phyloP scores from a whole-genome alignment of 2,113 vertebrate species.

The Daphoenositta chrysoptera region DNA sequence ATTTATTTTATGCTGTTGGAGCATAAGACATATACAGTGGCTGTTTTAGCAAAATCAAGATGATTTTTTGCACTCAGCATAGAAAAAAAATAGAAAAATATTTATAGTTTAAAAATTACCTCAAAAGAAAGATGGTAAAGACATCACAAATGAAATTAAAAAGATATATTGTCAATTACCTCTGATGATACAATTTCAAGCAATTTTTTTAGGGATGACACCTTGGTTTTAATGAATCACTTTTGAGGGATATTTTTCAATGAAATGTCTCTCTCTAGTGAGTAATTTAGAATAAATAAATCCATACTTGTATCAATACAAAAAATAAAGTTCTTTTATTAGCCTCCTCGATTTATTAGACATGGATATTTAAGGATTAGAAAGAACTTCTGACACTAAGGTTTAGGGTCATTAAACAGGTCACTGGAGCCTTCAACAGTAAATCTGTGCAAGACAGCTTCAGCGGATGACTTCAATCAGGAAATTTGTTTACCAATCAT shows the following conservation, averaged over 20 bases:
- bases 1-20: background rate
- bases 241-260: constrained; percentile 67
- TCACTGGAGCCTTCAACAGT: constrained; percentile 65
- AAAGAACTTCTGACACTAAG: constrained; percentile 75
- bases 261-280: constrained; percentile 74
- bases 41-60: background rate
- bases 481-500: constrained; percentile 43
- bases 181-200: constrained; percentile 36
- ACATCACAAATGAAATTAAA: background rate
- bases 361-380: constrained; percentile 75
- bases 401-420: constrained; percentile 80
- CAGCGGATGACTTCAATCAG: constrained; percentile 58
- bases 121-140: background rate
- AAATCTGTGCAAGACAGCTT: constrained; percentile 64
- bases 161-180: constrained; percentile 50
- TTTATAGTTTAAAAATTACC: background rate
- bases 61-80: background rate
- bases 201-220: constrained; percentile 63
- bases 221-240: constrained; percentile 65
- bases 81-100: background rate
- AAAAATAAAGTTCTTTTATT: constrained; percentile 71
- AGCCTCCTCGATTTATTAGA: constrained; percentile 74
- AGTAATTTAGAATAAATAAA: constrained; percentile 81
- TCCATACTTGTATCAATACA: constrained; percentile 76
- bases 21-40: background rate